Percentiles rank a stretch among this genome's conserved stretches.
Conservation (phyloP, 2,797 vertebrate genomes). For the Novumbra hubbsi region DNA sequence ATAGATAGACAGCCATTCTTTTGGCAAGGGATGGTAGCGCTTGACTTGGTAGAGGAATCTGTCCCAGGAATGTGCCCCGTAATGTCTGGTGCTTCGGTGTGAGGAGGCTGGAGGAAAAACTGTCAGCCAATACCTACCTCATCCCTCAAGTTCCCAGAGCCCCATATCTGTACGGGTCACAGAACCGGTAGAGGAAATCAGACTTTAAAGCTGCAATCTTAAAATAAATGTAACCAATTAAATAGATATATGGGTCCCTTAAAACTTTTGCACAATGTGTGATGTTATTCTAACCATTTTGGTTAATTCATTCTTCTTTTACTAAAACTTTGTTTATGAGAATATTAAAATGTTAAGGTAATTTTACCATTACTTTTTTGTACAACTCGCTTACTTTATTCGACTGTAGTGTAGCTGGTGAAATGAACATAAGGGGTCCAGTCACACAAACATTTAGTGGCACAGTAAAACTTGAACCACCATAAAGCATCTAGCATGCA, state of each 20-base stretch:
- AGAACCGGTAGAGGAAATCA: neutral
- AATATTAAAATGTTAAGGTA: too few species aligned
- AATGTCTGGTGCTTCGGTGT: slow-evolving; percentile 38
- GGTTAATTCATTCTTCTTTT: too few species aligned
- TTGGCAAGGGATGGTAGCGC: slow-evolving; percentile 4
- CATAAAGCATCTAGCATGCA: too few species aligned
- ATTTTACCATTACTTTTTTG: too few species aligned
- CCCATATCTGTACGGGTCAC: neutral
- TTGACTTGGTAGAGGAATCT: slow-evolving; percentile 21
- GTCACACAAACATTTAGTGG: too few species aligned
- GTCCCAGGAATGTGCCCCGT: slow-evolving; percentile 29
- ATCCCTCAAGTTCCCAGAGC: slow-evolving; percentile 15
- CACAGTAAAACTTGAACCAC: too few species aligned
- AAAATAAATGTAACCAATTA: neutral
- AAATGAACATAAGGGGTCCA: too few species aligned
- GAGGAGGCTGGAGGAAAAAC: neutral
- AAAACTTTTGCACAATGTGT: neutral
- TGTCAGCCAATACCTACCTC: slow-evolving; percentile 27
- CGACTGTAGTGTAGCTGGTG: too few species aligned
- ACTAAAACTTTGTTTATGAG: too few species aligned
- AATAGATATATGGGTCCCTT: neutral
- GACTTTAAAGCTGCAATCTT: neutral
- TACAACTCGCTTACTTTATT: too few species aligned
- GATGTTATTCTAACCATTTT: neutral
- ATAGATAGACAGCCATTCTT: neutral